These are phyloP conservation scores for Ondatra zibethicus DNA, from an alignment of 2,113 vertebrate species.

Conservation along the genomic window DNA sequence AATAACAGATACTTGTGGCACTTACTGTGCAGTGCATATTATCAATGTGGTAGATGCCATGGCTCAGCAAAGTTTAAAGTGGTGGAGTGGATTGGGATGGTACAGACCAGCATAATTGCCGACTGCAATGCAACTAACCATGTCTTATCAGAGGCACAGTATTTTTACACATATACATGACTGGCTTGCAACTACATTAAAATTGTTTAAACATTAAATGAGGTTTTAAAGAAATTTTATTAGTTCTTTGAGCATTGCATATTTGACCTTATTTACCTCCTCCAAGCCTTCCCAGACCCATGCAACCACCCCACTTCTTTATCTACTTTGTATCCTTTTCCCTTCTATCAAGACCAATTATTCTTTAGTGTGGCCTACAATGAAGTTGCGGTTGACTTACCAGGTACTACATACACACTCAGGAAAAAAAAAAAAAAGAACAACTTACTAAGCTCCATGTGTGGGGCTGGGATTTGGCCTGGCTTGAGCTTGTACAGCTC, in stretches of 20 bases:
- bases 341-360: not conserved
- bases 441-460: not conserved
- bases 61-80: rapidly evolving
- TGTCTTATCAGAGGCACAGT: not conserved
- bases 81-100: not conserved
- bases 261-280: not conserved
- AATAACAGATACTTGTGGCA: not conserved
- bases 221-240: not conserved
- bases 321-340: no score
- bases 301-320: not conserved
- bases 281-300: not conserved
- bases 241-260: not conserved
- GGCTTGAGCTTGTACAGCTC: not conserved
- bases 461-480: not conserved
- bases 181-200: not conserved
- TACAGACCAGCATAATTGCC: not conserved
- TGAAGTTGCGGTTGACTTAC: not conserved
- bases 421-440: not conserved
- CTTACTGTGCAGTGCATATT: not conserved
- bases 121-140: not conserved
- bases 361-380: not conserved
- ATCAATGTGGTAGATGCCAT: not conserved
- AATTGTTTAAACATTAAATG: slow-evolving; percentile 20
- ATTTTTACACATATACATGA: no score
- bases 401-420: not conserved